Evolutionary conservation across 1,140 invertebrate genomes (phyloP), one percentile per base, ranked within the genome.

Genomic region (Zaprionus inermis): DNA sequence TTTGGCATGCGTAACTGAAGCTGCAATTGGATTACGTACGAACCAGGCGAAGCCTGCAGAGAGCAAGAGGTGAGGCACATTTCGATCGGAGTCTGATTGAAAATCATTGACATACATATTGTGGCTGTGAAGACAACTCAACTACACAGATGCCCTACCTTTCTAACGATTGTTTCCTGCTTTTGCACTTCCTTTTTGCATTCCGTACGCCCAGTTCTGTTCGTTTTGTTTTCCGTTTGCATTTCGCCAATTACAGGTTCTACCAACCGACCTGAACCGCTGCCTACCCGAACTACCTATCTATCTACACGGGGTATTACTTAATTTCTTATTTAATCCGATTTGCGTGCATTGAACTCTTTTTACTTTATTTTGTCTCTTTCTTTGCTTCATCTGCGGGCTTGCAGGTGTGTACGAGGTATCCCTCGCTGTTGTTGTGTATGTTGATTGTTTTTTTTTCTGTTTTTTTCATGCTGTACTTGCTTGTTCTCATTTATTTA

Each of bases 341-440:
- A 90, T 90, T 90, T 86, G 77, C 86, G 86, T 83, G 74, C 86
- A 90, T 90, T 90, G 86, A 90, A 90, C 86, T 75, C 52, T 38
- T 66, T 49, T 58, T 24, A 46, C 55, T 68, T 28, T 69, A 41
- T 63, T 61, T 55, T 55, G 12, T 46, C 20, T 52, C 28, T 44
- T 68, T 81, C 46, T 75, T 32, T 59, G 60, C 18, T 38, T 72
- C 10, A 20, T 56, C 54, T 30, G 38, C 14, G n/a, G 5, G n/a
- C 38, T 41, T 41, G 14, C 38, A 38, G 36, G 12, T 36, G 22
- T 24, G 22, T 24, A 4, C 4, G 22, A 2, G 22, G 5, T 12
- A 10, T 28, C 11, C 11, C 9, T 55, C 30, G 5, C 2, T 64
- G 36, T 71, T 75, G 16, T 55, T 76, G 49, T 28, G 1, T 24